Evolutionary conservation across 2,113 vertebrate species (phyloP).

Genomic region (Pleuronectes platessa): DNA sequence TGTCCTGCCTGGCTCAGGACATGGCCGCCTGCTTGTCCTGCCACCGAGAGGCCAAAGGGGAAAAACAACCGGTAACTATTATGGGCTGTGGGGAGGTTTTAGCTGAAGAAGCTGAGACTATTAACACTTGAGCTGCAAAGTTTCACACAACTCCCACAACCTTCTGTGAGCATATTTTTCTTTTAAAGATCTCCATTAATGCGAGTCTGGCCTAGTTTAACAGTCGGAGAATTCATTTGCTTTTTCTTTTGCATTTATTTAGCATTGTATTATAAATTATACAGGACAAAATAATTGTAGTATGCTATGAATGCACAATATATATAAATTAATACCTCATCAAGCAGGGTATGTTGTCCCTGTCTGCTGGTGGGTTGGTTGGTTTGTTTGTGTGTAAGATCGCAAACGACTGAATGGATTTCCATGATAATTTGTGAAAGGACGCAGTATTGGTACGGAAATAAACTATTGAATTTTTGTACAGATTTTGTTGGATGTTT

Average conservation of each 20-base stretch:
- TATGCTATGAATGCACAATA: background rate
- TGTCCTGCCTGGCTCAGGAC: constrained; percentile 65
- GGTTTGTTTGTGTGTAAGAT: no score
- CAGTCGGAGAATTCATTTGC: background rate
- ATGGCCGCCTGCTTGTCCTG: constrained; percentile 73
- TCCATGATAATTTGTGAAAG: no score
- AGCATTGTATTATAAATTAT: background rate
- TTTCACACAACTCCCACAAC: constrained; percentile 35
- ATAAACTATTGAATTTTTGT: no score
- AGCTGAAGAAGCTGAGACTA: background rate
- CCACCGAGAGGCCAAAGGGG: constrained; percentile 49
- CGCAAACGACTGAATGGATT: no score
- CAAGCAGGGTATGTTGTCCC: no score
- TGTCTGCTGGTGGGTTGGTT: no score
- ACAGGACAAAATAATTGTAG: background rate
- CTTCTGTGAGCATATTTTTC: constrained; percentile 1
- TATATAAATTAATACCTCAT: background rate
- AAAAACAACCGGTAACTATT: constrained; percentile 72
- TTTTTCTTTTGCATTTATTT: constrained; percentile 15
- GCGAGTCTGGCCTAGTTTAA: constrained; percentile 5
- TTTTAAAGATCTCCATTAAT: constrained; percentile 23
- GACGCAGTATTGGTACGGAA: no score
- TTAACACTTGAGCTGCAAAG: constrained; percentile 29
- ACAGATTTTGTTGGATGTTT: no score
- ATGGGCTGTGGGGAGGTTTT: constrained; percentile 12